phyloP scores from a whole-genome alignment of 2,888 invertebrate genomes.

The Lycia hirtaria region DNA sequence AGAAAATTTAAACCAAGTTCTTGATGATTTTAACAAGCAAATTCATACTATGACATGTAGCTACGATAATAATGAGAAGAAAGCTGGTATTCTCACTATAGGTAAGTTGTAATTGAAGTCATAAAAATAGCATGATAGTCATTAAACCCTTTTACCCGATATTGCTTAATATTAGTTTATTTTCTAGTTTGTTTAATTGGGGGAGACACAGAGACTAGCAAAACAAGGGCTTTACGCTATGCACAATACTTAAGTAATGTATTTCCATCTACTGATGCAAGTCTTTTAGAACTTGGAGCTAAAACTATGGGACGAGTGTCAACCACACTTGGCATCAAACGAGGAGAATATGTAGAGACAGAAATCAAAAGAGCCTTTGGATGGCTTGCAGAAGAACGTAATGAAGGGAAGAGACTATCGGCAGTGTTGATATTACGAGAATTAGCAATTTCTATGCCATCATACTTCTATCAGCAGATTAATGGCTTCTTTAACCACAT shows the following conservation, averaged over 20 bases:
- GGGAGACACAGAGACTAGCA: conserved; percentile 95
- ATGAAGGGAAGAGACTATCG: conserved; percentile 96
- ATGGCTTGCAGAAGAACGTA: conserved; percentile 95
- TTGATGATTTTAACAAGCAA: conserved; percentile 97
- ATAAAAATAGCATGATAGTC: conserved; percentile 13
- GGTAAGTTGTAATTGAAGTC: conserved; percentile 77
- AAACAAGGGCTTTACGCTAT: conserved; percentile 94
- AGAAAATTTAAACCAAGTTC: conserved; percentile 93
- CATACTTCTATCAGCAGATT: conserved; percentile 97
- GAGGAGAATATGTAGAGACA: conserved; percentile 97
- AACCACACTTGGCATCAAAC: conserved; percentile 94
- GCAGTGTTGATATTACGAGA: conserved; percentile 96
- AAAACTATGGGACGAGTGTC: conserved; percentile 97
- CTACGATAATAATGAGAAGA: conserved; percentile 95
- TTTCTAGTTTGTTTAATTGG: conserved; percentile 94
- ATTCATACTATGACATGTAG: conserved; percentile 97
- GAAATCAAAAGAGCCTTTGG: conserved; percentile 97
- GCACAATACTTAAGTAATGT: conserved; percentile 96
- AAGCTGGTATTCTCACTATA: conserved; percentile 97
- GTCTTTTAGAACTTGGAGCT: conserved; percentile 97
- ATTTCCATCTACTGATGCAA: conserved; percentile 94
- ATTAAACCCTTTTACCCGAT: neutral
- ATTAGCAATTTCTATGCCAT: conserved; percentile 97
- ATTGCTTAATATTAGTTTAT: conserved; percentile 11
- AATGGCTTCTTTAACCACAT: conserved; percentile 96